Conservation (phyloP, 2,888 invertebrate genomes). For the Eupithecia exiguata region DNA sequence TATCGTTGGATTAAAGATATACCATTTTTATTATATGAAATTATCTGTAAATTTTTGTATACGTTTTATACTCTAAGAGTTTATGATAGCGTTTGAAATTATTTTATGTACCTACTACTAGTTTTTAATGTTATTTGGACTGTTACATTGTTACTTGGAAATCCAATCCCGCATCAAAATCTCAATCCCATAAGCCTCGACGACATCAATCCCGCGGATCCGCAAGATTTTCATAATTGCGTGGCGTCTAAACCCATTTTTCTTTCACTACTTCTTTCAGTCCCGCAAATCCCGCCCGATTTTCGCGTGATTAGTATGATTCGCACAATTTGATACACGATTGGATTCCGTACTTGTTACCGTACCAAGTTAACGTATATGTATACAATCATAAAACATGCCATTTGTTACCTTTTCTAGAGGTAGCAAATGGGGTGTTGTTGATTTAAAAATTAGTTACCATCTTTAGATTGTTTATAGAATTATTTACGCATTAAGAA, state of each 20-base stretch:
- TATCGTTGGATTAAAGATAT: neutral
- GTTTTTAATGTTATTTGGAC: neutral
- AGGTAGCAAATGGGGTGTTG: too few relatives aligned
- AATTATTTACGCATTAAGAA: neutral
- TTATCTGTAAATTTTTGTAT: neutral
- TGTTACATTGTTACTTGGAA: neutral
- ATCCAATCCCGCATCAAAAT: too few relatives aligned
- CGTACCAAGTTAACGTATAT: neutral
- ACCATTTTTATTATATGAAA: neutral
- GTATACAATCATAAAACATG: neutral
- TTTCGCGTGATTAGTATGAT: too few relatives aligned
- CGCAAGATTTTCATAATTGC: too few relatives aligned
- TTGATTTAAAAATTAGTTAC: neutral
- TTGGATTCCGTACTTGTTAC: neutral
- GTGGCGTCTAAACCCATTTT: too few relatives aligned
- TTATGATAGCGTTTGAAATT: neutral
- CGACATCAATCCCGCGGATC: too few relatives aligned
- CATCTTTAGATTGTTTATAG: neutral
- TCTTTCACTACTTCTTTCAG: too few relatives aligned
- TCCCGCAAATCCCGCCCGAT: too few relatives aligned
- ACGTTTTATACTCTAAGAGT: too few relatives aligned
- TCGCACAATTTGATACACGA: too few relatives aligned
- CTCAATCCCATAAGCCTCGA: too few relatives aligned
- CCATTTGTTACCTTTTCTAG: neutral
- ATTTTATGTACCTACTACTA: neutral